phyloP scores from a whole-genome alignment of 1,140 invertebrate genomes.

The Pachyrhynchus sulphureomaculatus region DNA sequence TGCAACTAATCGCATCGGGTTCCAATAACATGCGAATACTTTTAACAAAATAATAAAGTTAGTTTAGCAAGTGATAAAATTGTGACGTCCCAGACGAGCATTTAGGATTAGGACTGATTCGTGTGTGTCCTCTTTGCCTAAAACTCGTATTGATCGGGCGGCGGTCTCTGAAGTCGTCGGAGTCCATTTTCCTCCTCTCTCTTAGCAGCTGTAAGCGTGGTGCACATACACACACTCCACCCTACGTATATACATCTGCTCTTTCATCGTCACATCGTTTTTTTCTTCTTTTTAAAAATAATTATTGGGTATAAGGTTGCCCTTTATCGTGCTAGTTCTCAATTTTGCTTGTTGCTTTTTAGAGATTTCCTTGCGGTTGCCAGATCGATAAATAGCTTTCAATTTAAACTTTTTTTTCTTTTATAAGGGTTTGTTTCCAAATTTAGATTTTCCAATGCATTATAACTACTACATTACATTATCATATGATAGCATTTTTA shows the following conservation, averaged over 20 bases:
- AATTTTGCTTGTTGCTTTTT: not conserved
- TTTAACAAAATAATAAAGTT: too few species aligned
- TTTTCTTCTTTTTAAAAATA: constrained; percentile 1
- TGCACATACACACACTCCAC: constrained; percentile 9
- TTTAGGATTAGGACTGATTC: not conserved
- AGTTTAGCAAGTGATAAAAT: too few species aligned
- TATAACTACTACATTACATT: too few species aligned
- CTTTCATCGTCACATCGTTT: constrained; percentile 7
- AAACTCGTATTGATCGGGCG: constrained; percentile 21
- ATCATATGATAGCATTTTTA: too few species aligned
- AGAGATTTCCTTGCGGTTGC: not conserved
- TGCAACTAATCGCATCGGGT: too few species aligned
- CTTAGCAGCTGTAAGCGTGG: constrained; percentile 17
- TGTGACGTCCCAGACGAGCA: too few species aligned
- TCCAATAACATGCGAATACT: too few species aligned
- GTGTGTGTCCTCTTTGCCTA: not conserved
- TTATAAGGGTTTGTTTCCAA: too few species aligned
- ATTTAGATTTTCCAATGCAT: too few species aligned
- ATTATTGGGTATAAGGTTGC: constrained; percentile 9
- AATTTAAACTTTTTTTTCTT: too few species aligned
- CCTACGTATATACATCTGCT: constrained; percentile 17
- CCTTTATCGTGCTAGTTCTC: not conserved
- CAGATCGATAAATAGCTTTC: not conserved
- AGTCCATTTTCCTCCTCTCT: constrained; percentile 19
- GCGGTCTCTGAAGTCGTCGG: constrained; percentile 17